Conservation (phyloP, 2,888 invertebrate genomes). For the Artemia sinica region DNA sequence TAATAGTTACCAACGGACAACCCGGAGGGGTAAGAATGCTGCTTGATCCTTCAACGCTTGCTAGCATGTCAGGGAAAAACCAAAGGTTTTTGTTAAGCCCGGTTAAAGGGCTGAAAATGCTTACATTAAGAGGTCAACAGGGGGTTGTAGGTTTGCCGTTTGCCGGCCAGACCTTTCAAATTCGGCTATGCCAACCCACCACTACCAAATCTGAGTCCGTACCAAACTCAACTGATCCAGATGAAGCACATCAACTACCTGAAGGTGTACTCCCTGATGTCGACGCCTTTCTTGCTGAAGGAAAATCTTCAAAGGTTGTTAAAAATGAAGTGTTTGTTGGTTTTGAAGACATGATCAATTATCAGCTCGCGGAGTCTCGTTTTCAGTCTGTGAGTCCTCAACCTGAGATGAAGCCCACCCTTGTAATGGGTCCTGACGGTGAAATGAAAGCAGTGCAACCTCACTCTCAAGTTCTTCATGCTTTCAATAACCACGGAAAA, state of each 20-base stretch:
- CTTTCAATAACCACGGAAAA: constrained; percentile 7
- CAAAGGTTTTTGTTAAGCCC: neutral
- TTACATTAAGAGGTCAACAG: constrained; percentile 10
- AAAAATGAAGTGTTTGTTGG: constrained; percentile 6
- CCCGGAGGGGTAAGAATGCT: neutral
- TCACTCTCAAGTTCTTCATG: constrained; percentile 1
- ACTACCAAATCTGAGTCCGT: neutral
- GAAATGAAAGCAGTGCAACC: constrained; percentile 4
- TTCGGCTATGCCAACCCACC: constrained; percentile 10
- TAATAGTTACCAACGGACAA: neutral
- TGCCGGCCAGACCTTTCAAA: neutral
- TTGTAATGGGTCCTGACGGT: constrained; percentile 2
- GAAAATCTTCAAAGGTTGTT: neutral
- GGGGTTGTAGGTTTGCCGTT: neutral
- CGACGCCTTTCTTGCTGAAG: constrained; percentile 1
- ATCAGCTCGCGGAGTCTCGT: neutral
- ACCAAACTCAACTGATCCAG: neutral
- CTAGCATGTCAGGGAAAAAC: neutral
- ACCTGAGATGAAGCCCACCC: neutral
- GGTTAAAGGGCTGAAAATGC: neutral
- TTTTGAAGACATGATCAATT: constrained; percentile 11
- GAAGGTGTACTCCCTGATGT: constrained; percentile 11
- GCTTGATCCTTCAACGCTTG: constrained; percentile 2
- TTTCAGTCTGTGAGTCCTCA: neutral
- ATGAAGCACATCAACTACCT: neutral